Conservation (phyloP, 2,113 vertebrate genomes). For the Thamnophis sirtalis region DNA sequence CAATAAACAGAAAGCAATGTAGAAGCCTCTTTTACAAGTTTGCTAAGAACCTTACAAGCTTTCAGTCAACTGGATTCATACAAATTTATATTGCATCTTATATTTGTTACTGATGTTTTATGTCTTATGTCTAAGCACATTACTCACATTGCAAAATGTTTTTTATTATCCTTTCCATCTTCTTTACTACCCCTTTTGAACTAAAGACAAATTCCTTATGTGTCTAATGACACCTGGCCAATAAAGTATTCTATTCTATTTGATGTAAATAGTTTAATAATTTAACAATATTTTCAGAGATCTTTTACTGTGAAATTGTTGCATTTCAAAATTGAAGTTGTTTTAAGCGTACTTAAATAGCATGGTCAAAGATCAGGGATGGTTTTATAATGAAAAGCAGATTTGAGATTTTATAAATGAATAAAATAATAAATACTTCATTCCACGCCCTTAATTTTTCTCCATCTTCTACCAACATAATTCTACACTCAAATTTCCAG, state of each 20-base stretch:
- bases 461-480: neutral
- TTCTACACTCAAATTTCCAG: accelerated
- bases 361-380: neutral
- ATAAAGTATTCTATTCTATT: neutral
- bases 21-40: neutral
- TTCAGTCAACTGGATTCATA: neutral
- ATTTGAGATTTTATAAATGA: neutral
- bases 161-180: neutral
- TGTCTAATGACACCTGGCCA: neutral
- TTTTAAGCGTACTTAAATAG: neutral
- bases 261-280: neutral
- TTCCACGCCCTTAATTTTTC: neutral
- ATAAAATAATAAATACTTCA: neutral
- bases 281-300: neutral
- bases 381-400: neutral
- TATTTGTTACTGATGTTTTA: neutral
- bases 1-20: neutral
- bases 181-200: neutral
- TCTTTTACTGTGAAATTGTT: neutral
- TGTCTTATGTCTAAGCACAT: neutral
- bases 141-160: neutral
- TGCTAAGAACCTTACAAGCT: neutral
- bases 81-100: neutral
- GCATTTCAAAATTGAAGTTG: neutral
- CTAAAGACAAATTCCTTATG: neutral